phyloP scores from a whole-genome alignment of 2,888 invertebrate species.

The Sphaerophoria rueppellii region DNA sequence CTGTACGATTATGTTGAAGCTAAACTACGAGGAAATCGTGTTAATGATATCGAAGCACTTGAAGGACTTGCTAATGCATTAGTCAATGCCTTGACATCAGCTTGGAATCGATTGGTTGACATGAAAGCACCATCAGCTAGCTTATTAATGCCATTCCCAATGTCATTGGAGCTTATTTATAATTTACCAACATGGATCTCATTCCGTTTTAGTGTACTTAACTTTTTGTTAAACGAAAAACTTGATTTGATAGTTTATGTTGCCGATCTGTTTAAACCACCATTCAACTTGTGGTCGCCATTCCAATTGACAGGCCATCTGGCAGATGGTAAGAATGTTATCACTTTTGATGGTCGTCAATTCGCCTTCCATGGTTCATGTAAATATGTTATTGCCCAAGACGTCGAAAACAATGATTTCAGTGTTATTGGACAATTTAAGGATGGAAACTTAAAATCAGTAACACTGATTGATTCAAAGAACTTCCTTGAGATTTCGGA shows the following conservation, averaged over 20 bases:
- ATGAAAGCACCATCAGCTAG: constrained; percentile 58
- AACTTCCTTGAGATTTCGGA: constrained; percentile 86
- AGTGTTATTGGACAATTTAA: constrained; percentile 88
- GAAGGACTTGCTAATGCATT: constrained; percentile 85
- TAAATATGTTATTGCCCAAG: constrained; percentile 92
- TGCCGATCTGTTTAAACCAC: constrained; percentile 82
- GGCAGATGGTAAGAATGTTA: constrained; percentile 91
- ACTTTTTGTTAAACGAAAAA: constrained; percentile 85
- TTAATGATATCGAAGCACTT: constrained; percentile 86
- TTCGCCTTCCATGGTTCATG: constrained; percentile 91
- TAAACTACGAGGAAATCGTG: constrained; percentile 84
- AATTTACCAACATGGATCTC: constrained; percentile 84
- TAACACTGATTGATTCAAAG: constrained; percentile 87
- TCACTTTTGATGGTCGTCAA: constrained; percentile 94
- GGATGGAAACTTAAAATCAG: constrained; percentile 86
- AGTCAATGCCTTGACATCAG: constrained; percentile 84
- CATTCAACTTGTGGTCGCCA: constrained; percentile 86
- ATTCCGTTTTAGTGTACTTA: constrained; percentile 85
- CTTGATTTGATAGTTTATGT: constrained; percentile 82
- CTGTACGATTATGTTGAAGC: constrained; percentile 86
- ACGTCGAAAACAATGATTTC: constrained; percentile 93
- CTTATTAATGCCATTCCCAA: constrained; percentile 76
- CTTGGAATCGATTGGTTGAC: constrained; percentile 69
- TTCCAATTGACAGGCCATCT: constrained; percentile 88
- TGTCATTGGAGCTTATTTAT: constrained; percentile 81